Evolutionary conservation across 2,888 invertebrate species (phyloP).

Genomic region (Dicyrtomina minuta): DNA sequence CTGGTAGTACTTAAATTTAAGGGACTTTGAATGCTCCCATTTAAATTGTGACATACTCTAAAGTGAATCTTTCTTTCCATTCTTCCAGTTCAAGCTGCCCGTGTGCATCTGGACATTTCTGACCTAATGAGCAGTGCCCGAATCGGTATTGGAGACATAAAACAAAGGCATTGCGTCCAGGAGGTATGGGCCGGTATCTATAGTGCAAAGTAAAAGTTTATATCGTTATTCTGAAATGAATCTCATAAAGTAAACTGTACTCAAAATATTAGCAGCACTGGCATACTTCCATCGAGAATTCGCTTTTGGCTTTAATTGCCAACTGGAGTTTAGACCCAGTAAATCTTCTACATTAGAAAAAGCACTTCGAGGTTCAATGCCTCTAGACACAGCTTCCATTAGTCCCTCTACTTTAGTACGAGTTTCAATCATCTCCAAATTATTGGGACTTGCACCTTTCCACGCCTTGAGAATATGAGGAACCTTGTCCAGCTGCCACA

Average conservation of each 20-base stretch:
- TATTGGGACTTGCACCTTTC: conserved; percentile 45
- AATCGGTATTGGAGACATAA: conserved; percentile 54
- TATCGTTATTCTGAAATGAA: not conserved
- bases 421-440: conserved; percentile 50
- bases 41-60: too few relatives aligned
- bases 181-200: conserved; percentile 47
- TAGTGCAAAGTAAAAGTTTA: too few relatives aligned
- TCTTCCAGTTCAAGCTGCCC: conserved; percentile 70
- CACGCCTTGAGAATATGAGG: conserved; percentile 47
- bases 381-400: conserved; percentile 47
- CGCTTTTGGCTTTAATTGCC: conserved; percentile 32
- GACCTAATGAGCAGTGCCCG: conserved; percentile 67
- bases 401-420: conserved; percentile 48
- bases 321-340: conserved; percentile 45
- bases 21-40: too few relatives aligned
- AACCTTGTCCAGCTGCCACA: conserved; percentile 45
- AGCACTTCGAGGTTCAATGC: conserved; percentile 48
- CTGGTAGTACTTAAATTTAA: too few relatives aligned
- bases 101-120: conserved; percentile 74
- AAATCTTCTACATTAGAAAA: conserved; percentile 51
- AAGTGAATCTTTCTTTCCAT: conserved; percentile 63
- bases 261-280: not conserved
- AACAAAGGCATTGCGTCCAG: conserved; percentile 44
- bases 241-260: not conserved
- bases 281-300: conserved; percentile 48